A percentile compares a stretch with the other conserved stretches of the same genome.
These are phyloP conservation scores for Ceratothoa steindachneri DNA, from an alignment of 2,888 invertebrate genomes.

Conservation along the genomic window DNA sequence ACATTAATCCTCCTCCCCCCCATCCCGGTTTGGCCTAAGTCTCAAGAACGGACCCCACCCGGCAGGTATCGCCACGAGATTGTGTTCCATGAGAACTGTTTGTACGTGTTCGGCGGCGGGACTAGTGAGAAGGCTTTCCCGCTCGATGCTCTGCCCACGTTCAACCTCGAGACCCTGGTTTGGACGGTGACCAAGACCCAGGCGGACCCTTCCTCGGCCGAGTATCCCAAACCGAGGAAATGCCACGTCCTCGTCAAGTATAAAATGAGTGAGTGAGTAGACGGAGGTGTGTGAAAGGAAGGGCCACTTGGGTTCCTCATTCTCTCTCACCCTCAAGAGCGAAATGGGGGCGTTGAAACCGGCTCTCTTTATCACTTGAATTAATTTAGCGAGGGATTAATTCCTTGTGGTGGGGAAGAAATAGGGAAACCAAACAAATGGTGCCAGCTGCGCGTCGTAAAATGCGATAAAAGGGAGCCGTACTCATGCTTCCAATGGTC, in stretches of 20 bases:
- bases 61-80: slow-evolving; percentile 84
- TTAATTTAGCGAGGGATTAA: no score
- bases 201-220: slow-evolving; percentile 57
- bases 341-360: no score
- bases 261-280: slow-evolving; percentile 2
- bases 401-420: no score
- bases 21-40: slow-evolving; percentile 15
- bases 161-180: slow-evolving; percentile 63
- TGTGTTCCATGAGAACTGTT: slow-evolving; percentile 67
- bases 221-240: slow-evolving; percentile 29
- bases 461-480: no score
- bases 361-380: no score
- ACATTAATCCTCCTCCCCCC: slow-evolving; percentile 64
- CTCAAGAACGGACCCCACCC: not conserved
- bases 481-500: no score
- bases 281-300: no score
- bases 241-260: slow-evolving; percentile 36
- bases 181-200: slow-evolving; percentile 68
- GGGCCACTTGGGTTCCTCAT: no score
- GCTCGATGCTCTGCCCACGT: slow-evolving; percentile 54
- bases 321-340: no score
- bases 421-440: no score
- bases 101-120: slow-evolving; percentile 84
- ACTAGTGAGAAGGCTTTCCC: slow-evolving; percentile 67
- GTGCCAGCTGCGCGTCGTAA: no score